Evolutionary conservation across 2,797 vertebrate genomes (phyloP).

Genomic region (Chloroceryle amazona): DNA sequence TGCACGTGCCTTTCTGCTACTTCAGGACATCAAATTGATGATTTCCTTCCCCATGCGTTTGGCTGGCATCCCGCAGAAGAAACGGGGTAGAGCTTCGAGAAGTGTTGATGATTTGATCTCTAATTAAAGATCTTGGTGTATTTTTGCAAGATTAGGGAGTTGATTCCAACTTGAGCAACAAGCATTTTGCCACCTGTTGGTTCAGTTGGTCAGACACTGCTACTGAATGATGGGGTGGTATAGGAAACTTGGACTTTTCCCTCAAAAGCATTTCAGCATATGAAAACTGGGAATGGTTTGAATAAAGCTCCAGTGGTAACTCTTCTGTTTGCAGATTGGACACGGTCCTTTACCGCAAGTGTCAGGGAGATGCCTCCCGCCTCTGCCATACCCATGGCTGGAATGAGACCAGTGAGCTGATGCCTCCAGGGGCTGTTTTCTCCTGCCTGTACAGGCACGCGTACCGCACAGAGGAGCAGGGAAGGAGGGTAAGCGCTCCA

Average conservation of each 20-base stretch:
- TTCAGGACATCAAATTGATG: not conserved
- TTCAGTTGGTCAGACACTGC: not conserved
- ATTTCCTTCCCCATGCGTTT: not conserved
- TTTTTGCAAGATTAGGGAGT: not conserved
- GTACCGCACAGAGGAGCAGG: slow-evolving; percentile 95
- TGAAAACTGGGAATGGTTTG: fast-evolving
- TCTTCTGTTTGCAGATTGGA: slow-evolving; percentile 85
- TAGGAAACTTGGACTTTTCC: not conserved
- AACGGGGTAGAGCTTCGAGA: not conserved
- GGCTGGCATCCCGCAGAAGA: not conserved
- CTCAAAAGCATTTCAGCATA: not conserved
- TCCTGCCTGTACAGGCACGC: slow-evolving; percentile 97
- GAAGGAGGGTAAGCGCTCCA: slow-evolving; percentile 87
- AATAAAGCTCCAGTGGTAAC: not conserved
- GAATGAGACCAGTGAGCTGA: slow-evolving; percentile 95
- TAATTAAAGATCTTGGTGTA: not conserved
- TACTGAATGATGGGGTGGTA: not conserved
- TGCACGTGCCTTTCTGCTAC: not conserved
- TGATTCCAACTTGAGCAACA: not conserved
- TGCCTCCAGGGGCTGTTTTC: slow-evolving; percentile 94
- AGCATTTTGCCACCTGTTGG: not conserved
- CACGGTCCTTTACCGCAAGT: slow-evolving; percentile 93
- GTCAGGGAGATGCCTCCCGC: slow-evolving; percentile 93
- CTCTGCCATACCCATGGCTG: slow-evolving; percentile 95
- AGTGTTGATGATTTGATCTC: not conserved